Evolutionary conservation across 2,113 vertebrate genomes (phyloP).

Genomic region (Chunga burmeisteri): DNA sequence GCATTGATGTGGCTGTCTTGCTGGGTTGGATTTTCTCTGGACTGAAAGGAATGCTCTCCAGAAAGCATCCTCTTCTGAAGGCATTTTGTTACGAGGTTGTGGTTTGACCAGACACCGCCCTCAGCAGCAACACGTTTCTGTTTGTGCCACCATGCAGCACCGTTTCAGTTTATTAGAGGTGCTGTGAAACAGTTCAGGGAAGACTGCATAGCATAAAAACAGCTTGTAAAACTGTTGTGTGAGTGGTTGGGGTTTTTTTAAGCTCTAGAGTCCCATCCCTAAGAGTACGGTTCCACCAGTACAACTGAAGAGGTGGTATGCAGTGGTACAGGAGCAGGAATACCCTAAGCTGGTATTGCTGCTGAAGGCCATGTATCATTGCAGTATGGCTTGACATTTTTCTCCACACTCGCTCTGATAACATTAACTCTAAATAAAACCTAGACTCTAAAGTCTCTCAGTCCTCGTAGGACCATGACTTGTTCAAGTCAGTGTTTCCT

Average conservation of each 20-base stretch:
- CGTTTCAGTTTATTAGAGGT: not conserved
- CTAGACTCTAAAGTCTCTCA: not conserved
- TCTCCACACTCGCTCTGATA: not conserved
- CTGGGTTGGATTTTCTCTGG: not conserved
- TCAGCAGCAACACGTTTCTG: not conserved
- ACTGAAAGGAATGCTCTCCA: not conserved
- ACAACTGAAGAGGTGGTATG: not conserved
- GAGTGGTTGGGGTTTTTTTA: not conserved
- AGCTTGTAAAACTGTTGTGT: not conserved
- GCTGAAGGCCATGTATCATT: not conserved
- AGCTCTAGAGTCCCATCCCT: not conserved
- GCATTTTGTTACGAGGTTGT: not conserved
- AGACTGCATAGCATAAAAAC: not conserved
- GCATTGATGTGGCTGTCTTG: not conserved
- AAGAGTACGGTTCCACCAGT: not conserved
- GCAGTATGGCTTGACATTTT: not conserved
- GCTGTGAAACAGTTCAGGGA: not conserved
- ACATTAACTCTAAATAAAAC: not conserved
- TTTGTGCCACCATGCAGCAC: not conserved
- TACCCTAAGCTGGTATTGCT: not conserved
- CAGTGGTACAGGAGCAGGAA: not conserved
- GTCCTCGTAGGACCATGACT: not conserved
- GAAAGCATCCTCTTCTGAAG: not conserved
- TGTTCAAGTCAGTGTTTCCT: not conserved
- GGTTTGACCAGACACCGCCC: not conserved